Percentiles rank a stretch among this genome's conserved stretches.
Conservation (phyloP, 2,113 vertebrate species). For the Pica pica region DNA sequence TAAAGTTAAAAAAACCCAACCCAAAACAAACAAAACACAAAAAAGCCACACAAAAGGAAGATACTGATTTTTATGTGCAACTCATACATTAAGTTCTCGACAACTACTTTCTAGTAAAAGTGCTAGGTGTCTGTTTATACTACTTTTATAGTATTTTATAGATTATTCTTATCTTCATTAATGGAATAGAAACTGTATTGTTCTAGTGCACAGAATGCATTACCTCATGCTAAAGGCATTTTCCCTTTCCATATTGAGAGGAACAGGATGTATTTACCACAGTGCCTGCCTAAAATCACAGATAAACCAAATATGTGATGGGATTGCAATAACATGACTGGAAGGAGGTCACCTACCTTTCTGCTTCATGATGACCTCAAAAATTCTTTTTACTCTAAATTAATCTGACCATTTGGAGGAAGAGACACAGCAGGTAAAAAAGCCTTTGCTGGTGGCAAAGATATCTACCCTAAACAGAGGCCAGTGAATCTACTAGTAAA, state of each 20-base stretch:
- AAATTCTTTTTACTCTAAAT: background rate
- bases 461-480: background rate
- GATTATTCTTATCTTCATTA: background rate
- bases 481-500: background rate
- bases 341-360: background rate
- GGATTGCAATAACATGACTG: background rate
- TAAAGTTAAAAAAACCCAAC: background rate
- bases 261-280: background rate
- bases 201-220: background rate
- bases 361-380: background rate
- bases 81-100: background rate
- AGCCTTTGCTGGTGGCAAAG: background rate
- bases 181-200: background rate
- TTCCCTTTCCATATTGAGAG: background rate
- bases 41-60: background rate
- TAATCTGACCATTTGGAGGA: background rate
- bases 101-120: background rate
- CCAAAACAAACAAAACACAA: background rate
- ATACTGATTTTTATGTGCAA: background rate
- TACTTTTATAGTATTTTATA: too few relatives aligned
- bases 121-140: background rate
- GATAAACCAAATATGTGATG: background rate
- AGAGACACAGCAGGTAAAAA: background rate
- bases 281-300: background rate
- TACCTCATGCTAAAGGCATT: background rate